Conservation (phyloP, 1,140 invertebrate species). For the Goniozus legneri region DNA sequence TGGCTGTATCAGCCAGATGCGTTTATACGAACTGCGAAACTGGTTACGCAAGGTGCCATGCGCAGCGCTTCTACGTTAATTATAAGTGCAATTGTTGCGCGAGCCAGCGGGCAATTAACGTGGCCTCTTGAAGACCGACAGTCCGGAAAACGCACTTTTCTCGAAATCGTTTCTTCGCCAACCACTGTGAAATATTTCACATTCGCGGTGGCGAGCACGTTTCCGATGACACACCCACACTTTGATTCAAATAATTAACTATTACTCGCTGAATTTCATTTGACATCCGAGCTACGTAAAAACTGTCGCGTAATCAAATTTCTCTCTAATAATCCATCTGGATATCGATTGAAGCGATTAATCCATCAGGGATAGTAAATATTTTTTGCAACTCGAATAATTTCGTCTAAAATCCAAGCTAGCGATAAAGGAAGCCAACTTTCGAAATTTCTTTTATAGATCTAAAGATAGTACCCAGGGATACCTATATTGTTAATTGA, state of each 20-base stretch:
- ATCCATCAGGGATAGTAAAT: too few species aligned
- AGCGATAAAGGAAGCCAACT: too few species aligned
- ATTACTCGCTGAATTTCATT: not conserved
- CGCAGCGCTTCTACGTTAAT: constrained; percentile 11
- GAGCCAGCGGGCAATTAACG: constrained; percentile 12
- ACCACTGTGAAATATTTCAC: not conserved
- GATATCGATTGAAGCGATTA: not conserved
- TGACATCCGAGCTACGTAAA: too few species aligned
- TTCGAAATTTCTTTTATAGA: too few species aligned
- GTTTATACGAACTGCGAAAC: not conserved
- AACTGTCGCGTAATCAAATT: not conserved
- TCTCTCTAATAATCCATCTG: not conserved
- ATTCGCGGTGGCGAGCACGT: too few species aligned
- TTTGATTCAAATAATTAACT: not conserved
- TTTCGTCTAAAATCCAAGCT: too few species aligned
- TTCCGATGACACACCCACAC: too few species aligned
- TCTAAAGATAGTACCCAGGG: too few species aligned
- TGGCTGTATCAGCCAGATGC: not conserved
- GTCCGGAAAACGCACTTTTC: not conserved
- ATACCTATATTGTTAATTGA: constrained; percentile 24
- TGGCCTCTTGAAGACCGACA: constrained; percentile 10
- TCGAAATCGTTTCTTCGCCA: constrained; percentile 7
- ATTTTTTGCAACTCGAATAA: too few species aligned
- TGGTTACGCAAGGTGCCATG: not conserved
- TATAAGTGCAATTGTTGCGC: constrained; percentile 6